phyloP scores from a whole-genome alignment of 2,797 vertebrate genomes.

The Mormyrus proboscirostris region DNA sequence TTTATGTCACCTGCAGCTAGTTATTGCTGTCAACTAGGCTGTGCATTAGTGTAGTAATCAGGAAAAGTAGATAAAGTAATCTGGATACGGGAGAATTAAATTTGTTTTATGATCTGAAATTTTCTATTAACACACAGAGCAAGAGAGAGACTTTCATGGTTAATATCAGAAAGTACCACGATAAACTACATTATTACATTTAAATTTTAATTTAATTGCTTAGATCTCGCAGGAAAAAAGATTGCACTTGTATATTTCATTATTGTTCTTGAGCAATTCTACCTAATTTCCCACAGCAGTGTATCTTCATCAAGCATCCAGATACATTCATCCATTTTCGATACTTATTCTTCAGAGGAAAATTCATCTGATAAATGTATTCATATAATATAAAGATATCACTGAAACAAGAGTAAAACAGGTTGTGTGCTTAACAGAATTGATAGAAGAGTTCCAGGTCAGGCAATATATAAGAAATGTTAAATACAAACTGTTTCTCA shows the following conservation, averaged over 20 bases:
- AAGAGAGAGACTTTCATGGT: not conserved
- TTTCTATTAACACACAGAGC: not conserved
- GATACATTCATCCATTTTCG: not conserved
- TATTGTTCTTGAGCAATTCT: not conserved
- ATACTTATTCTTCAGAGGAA: not conserved
- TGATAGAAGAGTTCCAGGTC: not conserved
- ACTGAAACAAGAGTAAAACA: not conserved
- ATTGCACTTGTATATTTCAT: not conserved
- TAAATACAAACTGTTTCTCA: not conserved
- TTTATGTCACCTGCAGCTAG: constrained; percentile 53
- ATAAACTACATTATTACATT: not conserved
- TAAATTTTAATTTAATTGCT: not conserved
- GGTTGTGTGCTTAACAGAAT: not conserved
- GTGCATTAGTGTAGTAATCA: not conserved
- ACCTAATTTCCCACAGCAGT: not conserved
- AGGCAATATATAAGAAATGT: not conserved
- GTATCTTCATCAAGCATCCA: not conserved
- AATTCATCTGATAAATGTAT: not conserved
- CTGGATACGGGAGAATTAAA: not conserved
- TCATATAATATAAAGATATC: not conserved
- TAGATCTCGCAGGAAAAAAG: not conserved
- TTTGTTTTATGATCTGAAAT: not conserved
- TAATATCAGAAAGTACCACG: not conserved
- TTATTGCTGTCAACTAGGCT: constrained; percentile 20
- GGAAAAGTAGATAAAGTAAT: not conserved